phyloP scores from a whole-genome alignment of 1,140 invertebrate genomes.

The Andrena cerasifolii region DNA sequence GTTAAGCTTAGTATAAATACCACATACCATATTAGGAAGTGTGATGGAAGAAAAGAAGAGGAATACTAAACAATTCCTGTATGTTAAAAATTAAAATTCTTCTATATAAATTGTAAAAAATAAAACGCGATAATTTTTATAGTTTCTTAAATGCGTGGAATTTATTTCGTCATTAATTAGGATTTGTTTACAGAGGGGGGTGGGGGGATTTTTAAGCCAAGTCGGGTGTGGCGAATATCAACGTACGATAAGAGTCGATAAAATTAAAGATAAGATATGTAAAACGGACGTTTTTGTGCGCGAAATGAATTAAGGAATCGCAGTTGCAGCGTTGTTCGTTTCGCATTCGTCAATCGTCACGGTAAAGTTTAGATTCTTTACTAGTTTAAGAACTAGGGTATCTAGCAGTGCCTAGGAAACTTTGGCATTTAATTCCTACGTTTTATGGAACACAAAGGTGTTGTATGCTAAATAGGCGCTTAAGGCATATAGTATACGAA shows the following conservation, averaged over 20 bases:
- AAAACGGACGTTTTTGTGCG: not conserved
- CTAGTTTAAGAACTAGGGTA: not conserved
- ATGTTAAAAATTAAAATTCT: not conserved
- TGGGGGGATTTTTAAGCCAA: not conserved
- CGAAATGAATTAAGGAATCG: not conserved
- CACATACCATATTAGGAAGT: not conserved
- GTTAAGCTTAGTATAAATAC: not conserved
- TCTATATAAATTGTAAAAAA: not conserved
- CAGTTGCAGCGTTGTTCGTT: not conserved
- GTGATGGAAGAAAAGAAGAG: not conserved
- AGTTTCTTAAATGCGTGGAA: not conserved
- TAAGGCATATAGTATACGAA: not conserved
- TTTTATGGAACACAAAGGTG: not conserved
- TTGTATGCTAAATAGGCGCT: not conserved
- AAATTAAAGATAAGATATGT: conserved; percentile 3
- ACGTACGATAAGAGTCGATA: not conserved
- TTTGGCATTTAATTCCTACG: not conserved
- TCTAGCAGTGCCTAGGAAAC: conserved; percentile 17
- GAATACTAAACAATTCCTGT: not conserved
- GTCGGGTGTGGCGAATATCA: not conserved
- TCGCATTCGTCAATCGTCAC: too few species aligned
- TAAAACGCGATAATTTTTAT: not conserved
- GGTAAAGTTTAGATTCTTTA: not conserved
- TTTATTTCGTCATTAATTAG: not conserved
- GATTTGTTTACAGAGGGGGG: not conserved